phyloP scores from a whole-genome alignment of 2,113 vertebrate species.

The Piprites chloris region DNA sequence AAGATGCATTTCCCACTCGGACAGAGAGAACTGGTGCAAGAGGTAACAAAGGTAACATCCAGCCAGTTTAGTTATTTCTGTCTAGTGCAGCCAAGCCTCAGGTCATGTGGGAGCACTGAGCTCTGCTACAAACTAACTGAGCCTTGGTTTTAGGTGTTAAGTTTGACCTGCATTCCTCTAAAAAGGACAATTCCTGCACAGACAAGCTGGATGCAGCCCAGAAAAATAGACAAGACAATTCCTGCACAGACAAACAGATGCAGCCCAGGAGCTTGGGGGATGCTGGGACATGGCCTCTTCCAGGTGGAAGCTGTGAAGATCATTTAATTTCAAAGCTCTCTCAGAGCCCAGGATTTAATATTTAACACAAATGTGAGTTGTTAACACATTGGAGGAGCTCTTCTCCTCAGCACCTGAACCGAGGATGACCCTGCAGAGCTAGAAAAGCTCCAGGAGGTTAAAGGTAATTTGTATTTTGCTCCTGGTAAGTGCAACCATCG shows the following conservation, averaged over 20 bases:
- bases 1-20: not conserved
- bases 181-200: not conserved
- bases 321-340: not conserved
- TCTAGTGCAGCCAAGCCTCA: not conserved
- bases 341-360: not conserved
- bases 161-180: not conserved
- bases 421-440: not conserved
- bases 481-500: rapidly evolving
- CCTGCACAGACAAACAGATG: not conserved
- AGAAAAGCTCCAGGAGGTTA: not conserved
- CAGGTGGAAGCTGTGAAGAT: not conserved
- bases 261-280: not conserved
- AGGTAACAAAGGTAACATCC: not conserved
- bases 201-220: not conserved
- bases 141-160: not conserved
- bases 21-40: not conserved
- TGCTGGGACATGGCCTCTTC: not conserved
- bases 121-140: not conserved
- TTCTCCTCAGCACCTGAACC: not conserved
- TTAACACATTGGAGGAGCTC: not conserved
- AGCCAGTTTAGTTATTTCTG: not conserved
- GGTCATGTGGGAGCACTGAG: not conserved
- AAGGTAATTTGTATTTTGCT: not conserved
- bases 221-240: no score
- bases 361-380: not conserved